Percentiles rank a stretch among this genome's conserved stretches.
phyloP scores from a whole-genome alignment of 1,140 invertebrate species.

The Tetranychus urticae region DNA sequence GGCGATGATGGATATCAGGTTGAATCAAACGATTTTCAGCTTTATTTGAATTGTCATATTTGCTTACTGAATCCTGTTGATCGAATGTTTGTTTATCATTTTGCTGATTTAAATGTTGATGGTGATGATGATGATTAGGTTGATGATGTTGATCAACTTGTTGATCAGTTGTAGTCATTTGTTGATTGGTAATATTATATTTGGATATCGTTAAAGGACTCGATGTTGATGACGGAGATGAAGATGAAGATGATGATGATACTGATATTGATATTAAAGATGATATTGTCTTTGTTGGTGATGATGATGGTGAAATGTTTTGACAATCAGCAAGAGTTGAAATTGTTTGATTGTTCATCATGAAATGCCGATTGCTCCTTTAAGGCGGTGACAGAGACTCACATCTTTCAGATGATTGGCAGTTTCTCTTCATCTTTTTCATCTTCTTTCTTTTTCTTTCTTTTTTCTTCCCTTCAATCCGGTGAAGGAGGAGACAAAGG shows the following conservation, averaged over 20 bases:
- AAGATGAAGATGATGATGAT: not conserved
- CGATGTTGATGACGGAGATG: not conserved
- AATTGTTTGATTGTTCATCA: too few relatives aligned
- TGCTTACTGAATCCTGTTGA: not conserved
- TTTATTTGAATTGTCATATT: too few relatives aligned
- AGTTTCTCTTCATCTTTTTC: too few relatives aligned
- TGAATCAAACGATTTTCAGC: not conserved
- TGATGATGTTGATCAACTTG: slow-evolving; percentile 2
- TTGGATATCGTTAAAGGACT: too few relatives aligned
- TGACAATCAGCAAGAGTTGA: too few relatives aligned
- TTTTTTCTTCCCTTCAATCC: too few relatives aligned
- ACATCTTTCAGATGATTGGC: too few relatives aligned
- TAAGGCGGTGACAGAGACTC: too few relatives aligned
- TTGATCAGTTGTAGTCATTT: not conserved
- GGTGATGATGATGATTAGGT: slow-evolving; percentile 2
- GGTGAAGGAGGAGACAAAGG: too few relatives aligned
- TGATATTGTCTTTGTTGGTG: not conserved
- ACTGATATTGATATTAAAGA: not conserved
- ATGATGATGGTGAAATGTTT: not conserved
- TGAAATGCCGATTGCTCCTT: too few relatives aligned
- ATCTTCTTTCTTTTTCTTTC: too few relatives aligned
- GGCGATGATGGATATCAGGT: not conserved
- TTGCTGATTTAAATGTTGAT: not conserved
- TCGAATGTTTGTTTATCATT: not conserved
- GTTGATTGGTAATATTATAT: too few relatives aligned